Evolutionary conservation across 64 coral and sea anemone species (phyloP).

Genomic region (Dendronephthya gigantea): DNA sequence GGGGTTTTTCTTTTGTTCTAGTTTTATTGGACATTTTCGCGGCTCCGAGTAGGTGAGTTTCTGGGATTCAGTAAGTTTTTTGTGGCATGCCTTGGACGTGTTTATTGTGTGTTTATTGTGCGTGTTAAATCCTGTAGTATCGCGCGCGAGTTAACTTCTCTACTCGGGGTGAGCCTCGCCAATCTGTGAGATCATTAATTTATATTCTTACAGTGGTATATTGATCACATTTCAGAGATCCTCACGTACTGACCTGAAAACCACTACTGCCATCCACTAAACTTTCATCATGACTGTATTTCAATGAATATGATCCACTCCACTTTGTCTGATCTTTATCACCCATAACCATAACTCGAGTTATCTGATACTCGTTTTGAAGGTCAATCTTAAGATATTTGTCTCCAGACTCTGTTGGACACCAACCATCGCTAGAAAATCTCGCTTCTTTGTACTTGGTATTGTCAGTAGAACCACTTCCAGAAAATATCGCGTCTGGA

Average conservation of each 20-base stretch:
- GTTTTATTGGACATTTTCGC: no score
- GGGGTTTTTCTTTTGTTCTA: no score
- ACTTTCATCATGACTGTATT: not conserved
- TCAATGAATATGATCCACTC: not conserved
- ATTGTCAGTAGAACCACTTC: not conserved
- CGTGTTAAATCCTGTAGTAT: no score
- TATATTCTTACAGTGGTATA: no score
- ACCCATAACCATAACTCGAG: not conserved
- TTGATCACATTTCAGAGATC: no score
- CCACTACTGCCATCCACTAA: not conserved
- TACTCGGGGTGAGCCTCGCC: no score
- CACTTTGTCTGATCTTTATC: not conserved
- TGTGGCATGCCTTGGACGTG: no score
- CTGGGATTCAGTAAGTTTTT: no score
- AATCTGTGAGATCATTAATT: no score
- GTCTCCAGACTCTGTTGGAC: not conserved
- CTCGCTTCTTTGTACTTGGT: not conserved
- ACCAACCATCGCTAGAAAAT: not conserved
- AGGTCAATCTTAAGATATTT: not conserved
- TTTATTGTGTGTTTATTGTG: no score
- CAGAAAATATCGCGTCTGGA: not conserved
- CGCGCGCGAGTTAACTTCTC: no score
- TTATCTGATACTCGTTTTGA: not conserved
- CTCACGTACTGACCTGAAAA: not conserved
- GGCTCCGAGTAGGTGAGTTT: no score